Percentiles rank a stretch among this genome's conserved stretches.
Conservation (phyloP, 2,113 vertebrate species). For the Campylorhamphus procurvoides region DNA sequence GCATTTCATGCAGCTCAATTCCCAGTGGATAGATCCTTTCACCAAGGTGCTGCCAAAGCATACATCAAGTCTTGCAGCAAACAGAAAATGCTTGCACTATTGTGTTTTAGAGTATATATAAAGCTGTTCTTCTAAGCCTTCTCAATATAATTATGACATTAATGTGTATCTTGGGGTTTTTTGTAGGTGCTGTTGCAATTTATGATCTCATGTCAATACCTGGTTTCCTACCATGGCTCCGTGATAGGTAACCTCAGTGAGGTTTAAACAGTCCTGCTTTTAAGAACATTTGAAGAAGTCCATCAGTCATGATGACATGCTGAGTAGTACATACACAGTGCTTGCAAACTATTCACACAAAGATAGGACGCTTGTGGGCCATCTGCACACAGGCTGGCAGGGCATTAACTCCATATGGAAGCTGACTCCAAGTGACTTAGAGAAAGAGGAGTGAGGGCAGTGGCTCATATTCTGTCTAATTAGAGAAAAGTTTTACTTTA, state of each 20-base stretch:
- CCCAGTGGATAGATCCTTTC: background rate
- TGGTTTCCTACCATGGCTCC: background rate
- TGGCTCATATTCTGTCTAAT: background rate
- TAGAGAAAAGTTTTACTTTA: background rate
- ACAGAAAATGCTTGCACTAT: background rate
- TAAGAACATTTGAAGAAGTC: background rate
- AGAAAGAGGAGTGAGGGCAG: background rate
- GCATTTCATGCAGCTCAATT: background rate
- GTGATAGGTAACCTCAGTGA: background rate
- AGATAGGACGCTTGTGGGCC: rapidly evolving
- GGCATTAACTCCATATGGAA: background rate
- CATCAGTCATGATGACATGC: background rate
- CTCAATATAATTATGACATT: background rate
- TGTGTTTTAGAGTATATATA: background rate
- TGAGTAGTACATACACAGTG: background rate
- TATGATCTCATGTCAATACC: background rate
- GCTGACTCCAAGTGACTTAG: background rate
- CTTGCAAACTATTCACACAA: background rate
- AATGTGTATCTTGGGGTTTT: background rate
- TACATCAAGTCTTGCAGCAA: background rate
- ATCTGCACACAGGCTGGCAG: background rate
- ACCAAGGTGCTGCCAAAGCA: background rate
- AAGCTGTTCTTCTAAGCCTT: background rate
- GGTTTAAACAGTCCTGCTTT: background rate
- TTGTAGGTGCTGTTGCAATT: background rate